Base-by-base conservation (phyloP, 2,113 vertebrate genomes). In the Edolisoma coerulescens region DNA sequence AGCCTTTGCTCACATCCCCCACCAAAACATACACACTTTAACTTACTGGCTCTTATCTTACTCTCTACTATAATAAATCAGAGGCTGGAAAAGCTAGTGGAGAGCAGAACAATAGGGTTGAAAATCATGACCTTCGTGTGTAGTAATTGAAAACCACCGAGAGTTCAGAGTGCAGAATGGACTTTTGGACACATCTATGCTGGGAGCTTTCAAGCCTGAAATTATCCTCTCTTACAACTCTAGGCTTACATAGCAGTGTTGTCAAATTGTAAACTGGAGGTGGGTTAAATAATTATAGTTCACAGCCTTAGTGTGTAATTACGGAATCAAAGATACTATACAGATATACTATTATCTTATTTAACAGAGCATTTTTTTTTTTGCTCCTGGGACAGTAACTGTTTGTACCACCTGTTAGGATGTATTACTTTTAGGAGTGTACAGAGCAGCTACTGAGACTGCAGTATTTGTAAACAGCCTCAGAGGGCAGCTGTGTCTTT, bases 71-170 rank as follows among this genome's bases (percentile, higher is more conserved):
- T 60, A 96, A 90, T 91, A 94, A 92, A 95, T 93, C 73, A 93
- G 75, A 68, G 30, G 33, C 6, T 89, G 70, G 49, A 90, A 93
- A 92, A 96, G n/a, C 53, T 59, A 63, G 73, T 13, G 67, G 60
- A 85, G 65, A 94, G 45, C 63, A 91, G 57, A 95, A 92, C 47
- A 93, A 82, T 9, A 60, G 45, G 15, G 74, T 5, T 87, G 61
- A 61, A 85, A 94, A 93, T 87, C 57, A 65, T 35, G 87, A 94
- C 61, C 70, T 95, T 87, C 94, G 57, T 60, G 59, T 64, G 42
- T 11, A 79, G 84, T 83, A 95, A 96, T 82, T 94, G 89, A 92
- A 95, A 97, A 68, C 9, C n/a, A 57, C 32, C 35, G 44, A 87
- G 65, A 87, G 75, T 86, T 92, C 61, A 91, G 68, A 77, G 56